These are phyloP conservation scores for Drosophila ogumai DNA, from an alignment of 1,140 invertebrate genomes.

Conservation along the genomic window DNA sequence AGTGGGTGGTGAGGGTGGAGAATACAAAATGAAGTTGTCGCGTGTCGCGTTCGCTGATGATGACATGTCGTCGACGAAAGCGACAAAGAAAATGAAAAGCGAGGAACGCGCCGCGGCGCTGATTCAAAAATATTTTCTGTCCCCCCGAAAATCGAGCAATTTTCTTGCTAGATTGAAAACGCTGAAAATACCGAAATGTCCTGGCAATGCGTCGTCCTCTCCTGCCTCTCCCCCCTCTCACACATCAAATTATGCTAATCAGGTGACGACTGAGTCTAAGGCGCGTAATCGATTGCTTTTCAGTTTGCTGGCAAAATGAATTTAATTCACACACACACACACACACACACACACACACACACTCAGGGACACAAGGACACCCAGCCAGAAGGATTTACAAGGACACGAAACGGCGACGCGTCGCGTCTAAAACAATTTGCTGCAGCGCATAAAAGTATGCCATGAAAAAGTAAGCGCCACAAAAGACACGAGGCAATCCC, in stretches of 20 bases:
- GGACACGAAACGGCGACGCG: conserved; percentile 27
- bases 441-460: conserved; percentile 48
- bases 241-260: conserved; percentile 76
- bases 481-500: conserved; percentile 3
- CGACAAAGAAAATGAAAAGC: conserved; percentile 15
- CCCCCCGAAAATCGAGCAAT: conserved; percentile 60
- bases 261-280: conserved; percentile 42
- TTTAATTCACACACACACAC: conserved; percentile 38
- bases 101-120: conserved; percentile 7
- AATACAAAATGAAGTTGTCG: conserved; percentile 70
- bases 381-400: conserved; percentile 12
- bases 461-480: conserved; percentile 13
- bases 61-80: conserved; percentile 54
- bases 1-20: neutral
- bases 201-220: conserved; percentile 34
- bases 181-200: conserved; percentile 12
- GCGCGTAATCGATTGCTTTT: conserved; percentile 63
- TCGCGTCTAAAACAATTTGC: conserved; percentile 49
- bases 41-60: conserved; percentile 56
- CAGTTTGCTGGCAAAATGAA: conserved; percentile 46
- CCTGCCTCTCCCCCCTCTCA: conserved; percentile 21
- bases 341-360: conserved; percentile 1
- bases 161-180: conserved; percentile 52
- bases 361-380: neutral
- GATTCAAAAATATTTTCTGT: conserved; percentile 57